A percentile compares a stretch with the other conserved stretches of the same genome.
Conservation (phyloP, 2,113 vertebrate genomes). For the Plecotus auritus region DNA sequence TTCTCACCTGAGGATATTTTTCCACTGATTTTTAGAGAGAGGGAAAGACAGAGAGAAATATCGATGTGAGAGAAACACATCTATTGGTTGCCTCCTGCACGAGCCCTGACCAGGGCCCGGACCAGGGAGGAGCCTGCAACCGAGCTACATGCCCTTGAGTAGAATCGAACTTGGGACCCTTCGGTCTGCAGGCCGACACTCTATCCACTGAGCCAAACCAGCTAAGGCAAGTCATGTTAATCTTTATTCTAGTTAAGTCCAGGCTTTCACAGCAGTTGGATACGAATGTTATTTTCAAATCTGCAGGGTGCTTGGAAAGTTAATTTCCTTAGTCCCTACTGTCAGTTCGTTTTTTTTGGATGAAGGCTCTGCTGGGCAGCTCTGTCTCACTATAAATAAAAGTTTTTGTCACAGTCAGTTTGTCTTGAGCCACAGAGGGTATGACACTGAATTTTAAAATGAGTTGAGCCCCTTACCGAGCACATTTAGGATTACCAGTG, state of each 20-base stretch:
- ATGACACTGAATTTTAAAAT: constrained; percentile 68
- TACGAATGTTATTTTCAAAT: constrained; percentile 21
- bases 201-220: too few species aligned
- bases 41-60: too few species aligned
- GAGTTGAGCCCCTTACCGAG: not conserved
- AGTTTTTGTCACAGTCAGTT: constrained; percentile 67
- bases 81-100: too few species aligned
- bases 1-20: too few species aligned
- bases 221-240: not conserved
- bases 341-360: constrained; percentile 54
- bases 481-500: not conserved
- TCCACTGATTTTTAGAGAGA: too few species aligned
- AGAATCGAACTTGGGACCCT: too few species aligned
- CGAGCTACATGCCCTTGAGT: too few species aligned
- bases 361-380: constrained; percentile 37
- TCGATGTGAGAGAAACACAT: too few species aligned
- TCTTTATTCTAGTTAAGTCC: not conserved
- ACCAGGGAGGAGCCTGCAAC: too few species aligned
- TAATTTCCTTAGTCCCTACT: constrained; percentile 24
- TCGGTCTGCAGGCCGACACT: too few species aligned
- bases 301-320: constrained; percentile 1
- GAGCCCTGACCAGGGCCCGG: too few species aligned
- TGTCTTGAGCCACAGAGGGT: constrained; percentile 29
- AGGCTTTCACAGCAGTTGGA: not conserved
- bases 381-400: constrained; percentile 72